phyloP scores from a whole-genome alignment of 2,888 invertebrate genomes.

The Dasysyrphus tricinctus region DNA sequence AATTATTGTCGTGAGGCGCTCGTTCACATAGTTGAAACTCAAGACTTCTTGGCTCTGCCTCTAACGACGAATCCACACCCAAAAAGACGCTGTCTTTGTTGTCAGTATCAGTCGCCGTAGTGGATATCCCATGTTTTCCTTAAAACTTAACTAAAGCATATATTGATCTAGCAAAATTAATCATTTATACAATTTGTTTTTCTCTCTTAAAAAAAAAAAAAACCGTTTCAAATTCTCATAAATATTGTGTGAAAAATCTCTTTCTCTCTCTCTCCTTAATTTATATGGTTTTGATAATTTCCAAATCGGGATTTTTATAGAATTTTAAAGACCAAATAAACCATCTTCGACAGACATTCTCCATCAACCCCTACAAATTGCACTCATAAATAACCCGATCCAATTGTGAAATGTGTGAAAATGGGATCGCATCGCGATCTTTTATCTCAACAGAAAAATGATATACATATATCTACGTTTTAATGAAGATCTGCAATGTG shows the following conservation, averaged over 20 bases:
- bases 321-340: constrained; percentile 61
- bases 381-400: constrained; percentile 73
- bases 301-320: constrained; percentile 43
- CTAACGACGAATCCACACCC: too few species aligned
- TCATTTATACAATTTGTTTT: not conserved
- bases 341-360: constrained; percentile 66
- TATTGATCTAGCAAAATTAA: not conserved
- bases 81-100: too few species aligned
- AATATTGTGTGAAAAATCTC: not conserved
- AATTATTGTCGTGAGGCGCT: too few species aligned
- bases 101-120: too few species aligned
- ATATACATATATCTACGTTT: not conserved
- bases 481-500: constrained; percentile 68
- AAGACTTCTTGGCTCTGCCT: too few species aligned
- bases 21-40: too few species aligned
- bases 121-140: too few species aligned
- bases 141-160: too few species aligned
- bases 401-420: constrained; percentile 71
- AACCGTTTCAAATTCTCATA: not conserved
- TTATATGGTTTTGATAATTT: not conserved
- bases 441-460: constrained; percentile 31
- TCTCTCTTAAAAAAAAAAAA: not conserved
- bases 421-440: constrained; percentile 66
- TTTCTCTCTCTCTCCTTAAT: not conserved
- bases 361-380: constrained; percentile 71